Evolutionary conservation across 2,888 invertebrate species (phyloP), one percentile per base, ranked within the genome.

Genomic region (Dynastes grantii): DNA sequence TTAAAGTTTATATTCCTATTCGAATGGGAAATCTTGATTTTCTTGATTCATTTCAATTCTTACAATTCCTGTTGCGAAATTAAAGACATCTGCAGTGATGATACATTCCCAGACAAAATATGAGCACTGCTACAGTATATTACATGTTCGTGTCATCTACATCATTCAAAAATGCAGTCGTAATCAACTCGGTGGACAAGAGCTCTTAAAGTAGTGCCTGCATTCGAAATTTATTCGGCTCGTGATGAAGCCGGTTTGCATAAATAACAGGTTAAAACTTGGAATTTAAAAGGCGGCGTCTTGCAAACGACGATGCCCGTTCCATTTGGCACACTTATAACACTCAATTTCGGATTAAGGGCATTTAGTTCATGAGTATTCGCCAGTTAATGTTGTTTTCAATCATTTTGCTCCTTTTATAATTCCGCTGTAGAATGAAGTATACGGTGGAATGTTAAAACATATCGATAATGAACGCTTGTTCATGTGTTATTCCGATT

Each of bases 281-380:
- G 32, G 5, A 5, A 37, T 37, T 37, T 67, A 51, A 67, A 49
- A 67, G 67, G 32, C 45, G 45, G 67, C 45, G 45, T 45, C 22
- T 9, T 0, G 16, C 49, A 13, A 8, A 67, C 49, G 27, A 49
- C 16, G 65, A 32, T 37, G 32, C 13, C 65, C 65, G 65, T 16
- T 67, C 45, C 16, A 16, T 67, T 67, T 67, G 67, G 67, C 67
- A 67, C 67, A 67, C 67, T 67, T 67, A 67, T 67, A 67, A 49
- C 67, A 67, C 67, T 67, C 67, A 67, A 67, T 67, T 45, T 67
- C 32, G 27, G 67, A 27, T 67, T 67, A 45, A 32, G 67, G 45
- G 49, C 67, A 27, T 67, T 67, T 67, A 67, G 49, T 67, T 16
- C 32, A 45, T 4, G 49, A 67, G 49, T 45, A 67, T 67, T 27